Evolutionary conservation across 2,113 vertebrate genomes (phyloP).

Genomic region (Myrmophylax atrothorax): DNA sequence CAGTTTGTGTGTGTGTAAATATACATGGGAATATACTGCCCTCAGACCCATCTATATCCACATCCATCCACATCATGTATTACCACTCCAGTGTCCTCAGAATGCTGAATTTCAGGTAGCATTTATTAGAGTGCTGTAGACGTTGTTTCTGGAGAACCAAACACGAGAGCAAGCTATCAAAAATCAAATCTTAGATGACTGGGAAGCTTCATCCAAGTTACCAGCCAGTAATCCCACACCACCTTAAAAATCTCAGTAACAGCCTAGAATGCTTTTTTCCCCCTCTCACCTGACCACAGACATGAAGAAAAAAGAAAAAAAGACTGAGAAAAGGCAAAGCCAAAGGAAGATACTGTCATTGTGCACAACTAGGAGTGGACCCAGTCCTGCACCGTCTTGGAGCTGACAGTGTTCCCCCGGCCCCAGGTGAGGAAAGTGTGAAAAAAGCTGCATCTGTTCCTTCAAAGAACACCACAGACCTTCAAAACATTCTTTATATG

Average conservation of each 20-base stretch:
- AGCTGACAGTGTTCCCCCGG: no score
- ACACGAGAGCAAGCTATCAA: accelerated
- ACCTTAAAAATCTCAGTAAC: not conserved
- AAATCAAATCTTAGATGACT: not conserved
- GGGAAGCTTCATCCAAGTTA: not conserved
- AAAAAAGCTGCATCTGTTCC: not conserved
- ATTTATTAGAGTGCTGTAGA: not conserved
- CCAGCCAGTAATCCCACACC: not conserved
- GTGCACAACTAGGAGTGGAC: not conserved
- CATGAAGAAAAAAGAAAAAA: not conserved
- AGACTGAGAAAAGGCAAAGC: not conserved
- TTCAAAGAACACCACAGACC: not conserved
- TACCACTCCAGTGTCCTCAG: not conserved
- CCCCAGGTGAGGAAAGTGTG: not conserved
- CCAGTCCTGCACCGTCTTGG: accelerated
- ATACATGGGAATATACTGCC: accelerated
- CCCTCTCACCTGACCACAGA: not conserved
- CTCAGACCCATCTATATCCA: not conserved
- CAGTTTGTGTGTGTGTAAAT: not conserved
- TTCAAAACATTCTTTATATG: not conserved
- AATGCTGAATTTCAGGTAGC: not conserved
- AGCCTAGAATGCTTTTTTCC: accelerated
- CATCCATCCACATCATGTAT: not conserved
- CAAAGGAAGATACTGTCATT: not conserved
- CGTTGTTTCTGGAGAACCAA: not conserved